Conservation (phyloP, 1,140 invertebrate species). For the Palaemon carinicauda region DNA sequence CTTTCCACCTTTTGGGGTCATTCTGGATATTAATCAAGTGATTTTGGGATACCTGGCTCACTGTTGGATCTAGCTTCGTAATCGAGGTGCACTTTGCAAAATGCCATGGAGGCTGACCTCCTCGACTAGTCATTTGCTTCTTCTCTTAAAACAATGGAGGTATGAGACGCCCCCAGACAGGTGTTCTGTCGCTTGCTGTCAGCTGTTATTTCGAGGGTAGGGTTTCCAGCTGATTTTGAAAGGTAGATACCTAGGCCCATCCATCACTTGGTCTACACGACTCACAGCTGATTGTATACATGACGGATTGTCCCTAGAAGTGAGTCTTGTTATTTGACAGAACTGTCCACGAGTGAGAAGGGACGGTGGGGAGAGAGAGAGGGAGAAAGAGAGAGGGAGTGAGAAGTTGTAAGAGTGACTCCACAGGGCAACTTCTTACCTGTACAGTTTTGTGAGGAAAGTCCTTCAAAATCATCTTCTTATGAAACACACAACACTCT, state of each 20-base stretch:
- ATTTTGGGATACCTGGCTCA: too few relatives aligned
- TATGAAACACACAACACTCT: conserved; percentile 44
- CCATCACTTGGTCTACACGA: background rate
- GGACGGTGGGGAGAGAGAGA: background rate
- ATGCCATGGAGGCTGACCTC: too few relatives aligned
- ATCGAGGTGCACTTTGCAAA: too few relatives aligned
- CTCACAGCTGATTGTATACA: background rate
- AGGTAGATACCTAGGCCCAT: too few relatives aligned
- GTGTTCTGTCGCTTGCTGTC: too few relatives aligned
- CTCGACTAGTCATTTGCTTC: too few relatives aligned
- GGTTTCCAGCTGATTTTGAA: too few relatives aligned
- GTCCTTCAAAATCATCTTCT: conserved; percentile 48
- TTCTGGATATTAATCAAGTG: background rate
- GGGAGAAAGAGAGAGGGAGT: background rate
- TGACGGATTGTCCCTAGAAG: background rate
- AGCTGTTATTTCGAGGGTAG: too few relatives aligned
- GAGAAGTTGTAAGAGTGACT: background rate
- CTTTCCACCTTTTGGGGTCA: background rate
- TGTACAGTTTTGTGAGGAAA: conserved; percentile 42
- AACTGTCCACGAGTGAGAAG: background rate
- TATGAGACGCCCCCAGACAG: too few relatives aligned
- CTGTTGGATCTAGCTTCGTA: too few relatives aligned
- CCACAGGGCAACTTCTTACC: conserved; percentile 28
- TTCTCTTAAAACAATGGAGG: too few relatives aligned
- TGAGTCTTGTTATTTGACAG: background rate